Conservation (phyloP, 2,888 invertebrate species). For the Amphipyra berbera region DNA sequence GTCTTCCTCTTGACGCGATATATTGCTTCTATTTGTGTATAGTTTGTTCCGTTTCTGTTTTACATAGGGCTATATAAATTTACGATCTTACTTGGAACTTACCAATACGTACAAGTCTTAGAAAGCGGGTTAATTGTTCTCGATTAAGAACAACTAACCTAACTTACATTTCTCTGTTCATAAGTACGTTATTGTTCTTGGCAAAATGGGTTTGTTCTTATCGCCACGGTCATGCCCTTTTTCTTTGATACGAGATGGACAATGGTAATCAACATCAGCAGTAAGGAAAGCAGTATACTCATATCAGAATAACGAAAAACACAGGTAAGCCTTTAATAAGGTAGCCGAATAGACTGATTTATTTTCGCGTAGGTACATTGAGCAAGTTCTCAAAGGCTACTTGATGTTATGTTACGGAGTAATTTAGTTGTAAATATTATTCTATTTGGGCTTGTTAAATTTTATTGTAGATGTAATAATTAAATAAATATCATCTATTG, state of each 20-base stretch:
- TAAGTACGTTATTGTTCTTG: constrained; percentile 16
- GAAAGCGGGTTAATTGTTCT: constrained; percentile 46
- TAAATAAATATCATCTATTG: too few relatives aligned
- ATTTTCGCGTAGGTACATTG: too few relatives aligned
- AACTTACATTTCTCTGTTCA: constrained; percentile 23
- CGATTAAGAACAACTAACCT: constrained; percentile 29
- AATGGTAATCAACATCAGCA: not conserved
- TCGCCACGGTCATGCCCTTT: constrained; percentile 4
- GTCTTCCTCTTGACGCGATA: constrained; percentile 60
- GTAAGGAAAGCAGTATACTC: not conserved
- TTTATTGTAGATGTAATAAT: too few relatives aligned
- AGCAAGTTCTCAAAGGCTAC: too few relatives aligned
- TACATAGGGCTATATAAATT: constrained; percentile 30
- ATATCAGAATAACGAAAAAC: not conserved
- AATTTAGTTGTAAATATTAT: too few relatives aligned
- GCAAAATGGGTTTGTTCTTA: constrained; percentile 2
- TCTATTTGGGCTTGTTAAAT: too few relatives aligned
- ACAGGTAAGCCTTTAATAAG: too few relatives aligned
- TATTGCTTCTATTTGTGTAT: constrained; percentile 54
- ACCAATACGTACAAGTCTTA: constrained; percentile 18
- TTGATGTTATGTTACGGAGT: too few relatives aligned
- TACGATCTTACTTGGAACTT: constrained; percentile 32
- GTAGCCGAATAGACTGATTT: too few relatives aligned
- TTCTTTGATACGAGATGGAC: not conserved
- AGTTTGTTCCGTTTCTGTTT: constrained; percentile 27